Evolutionary conservation across 2,797 vertebrate genomes (phyloP).

Genomic region (Limnodromus scolopaceus): DNA sequence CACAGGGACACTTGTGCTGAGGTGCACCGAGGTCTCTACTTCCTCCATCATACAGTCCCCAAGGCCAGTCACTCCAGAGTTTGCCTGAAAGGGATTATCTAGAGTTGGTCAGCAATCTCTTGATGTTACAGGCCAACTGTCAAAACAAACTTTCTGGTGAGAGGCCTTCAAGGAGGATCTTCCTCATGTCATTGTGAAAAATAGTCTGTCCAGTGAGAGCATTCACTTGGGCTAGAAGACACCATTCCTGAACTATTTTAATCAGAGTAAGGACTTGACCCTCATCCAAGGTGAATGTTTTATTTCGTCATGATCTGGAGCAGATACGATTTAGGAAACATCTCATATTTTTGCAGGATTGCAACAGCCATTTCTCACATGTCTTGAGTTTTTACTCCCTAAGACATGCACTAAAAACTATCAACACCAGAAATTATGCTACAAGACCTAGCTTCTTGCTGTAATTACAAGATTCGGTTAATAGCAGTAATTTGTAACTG

Average conservation of each 20-base stretch:
- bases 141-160: background rate
- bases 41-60: background rate
- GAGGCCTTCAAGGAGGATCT: background rate
- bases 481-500: conserved; percentile 45
- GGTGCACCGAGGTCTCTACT: background rate
- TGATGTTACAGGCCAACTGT: background rate
- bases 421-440: conserved; percentile 6
- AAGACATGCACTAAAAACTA: background rate
- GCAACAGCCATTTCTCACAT: background rate
- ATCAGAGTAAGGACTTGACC: background rate
- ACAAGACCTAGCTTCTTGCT: background rate
- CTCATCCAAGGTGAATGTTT: background rate
- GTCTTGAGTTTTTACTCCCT: background rate
- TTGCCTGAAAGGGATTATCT: background rate
- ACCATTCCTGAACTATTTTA: background rate
- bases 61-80: background rate
- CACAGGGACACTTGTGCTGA: accelerated
- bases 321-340: background rate
- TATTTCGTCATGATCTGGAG: background rate
- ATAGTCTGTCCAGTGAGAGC: background rate
- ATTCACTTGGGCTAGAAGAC: background rate
- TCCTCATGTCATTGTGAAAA: background rate
- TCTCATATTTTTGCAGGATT: background rate
- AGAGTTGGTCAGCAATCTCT: background rate
- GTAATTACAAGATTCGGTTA: background rate